Percentiles rank a stretch among this genome's conserved stretches.
These are phyloP conservation scores for Notodonta ziczac DNA, from an alignment of 2,888 invertebrate genomes.

Conservation along the genomic window DNA sequence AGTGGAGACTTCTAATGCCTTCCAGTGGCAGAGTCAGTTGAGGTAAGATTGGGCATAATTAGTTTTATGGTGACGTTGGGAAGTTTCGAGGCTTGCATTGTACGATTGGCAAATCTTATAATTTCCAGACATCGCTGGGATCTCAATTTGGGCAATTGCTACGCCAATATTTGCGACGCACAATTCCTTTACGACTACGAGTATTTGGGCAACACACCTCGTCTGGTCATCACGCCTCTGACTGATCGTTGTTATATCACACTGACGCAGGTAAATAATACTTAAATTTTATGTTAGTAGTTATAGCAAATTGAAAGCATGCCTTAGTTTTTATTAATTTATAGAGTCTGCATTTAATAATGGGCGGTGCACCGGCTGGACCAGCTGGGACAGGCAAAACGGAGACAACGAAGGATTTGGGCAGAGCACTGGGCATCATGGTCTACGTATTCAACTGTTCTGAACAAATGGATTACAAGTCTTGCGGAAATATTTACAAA, in stretches of 20 bases:
- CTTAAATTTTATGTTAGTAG: not conserved
- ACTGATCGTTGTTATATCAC: constrained; percentile 98
- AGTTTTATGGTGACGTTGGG: too few species aligned
- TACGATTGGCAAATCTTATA: not conserved
- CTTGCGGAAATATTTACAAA: constrained; percentile 97
- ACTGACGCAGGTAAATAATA: constrained; percentile 88
- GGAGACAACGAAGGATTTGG: constrained; percentile 98
- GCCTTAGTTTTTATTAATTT: constrained; percentile 1
- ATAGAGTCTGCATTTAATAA: constrained; percentile 93
- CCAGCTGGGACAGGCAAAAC: constrained; percentile 98
- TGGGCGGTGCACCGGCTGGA: constrained; percentile 99
- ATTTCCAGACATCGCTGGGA: constrained; percentile 91
- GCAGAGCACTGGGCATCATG: constrained; percentile 97
- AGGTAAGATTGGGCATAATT: constrained; percentile 63
- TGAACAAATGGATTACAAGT: constrained; percentile 98
- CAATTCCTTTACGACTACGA: constrained; percentile 96
- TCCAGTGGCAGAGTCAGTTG: constrained; percentile 96
- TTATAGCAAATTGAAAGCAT: not conserved
- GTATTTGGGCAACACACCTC: constrained; percentile 96
- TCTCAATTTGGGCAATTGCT: constrained; percentile 90
- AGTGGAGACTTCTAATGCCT: constrained; percentile 91
- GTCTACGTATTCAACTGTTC: constrained; percentile 99
- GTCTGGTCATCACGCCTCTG: constrained; percentile 96
- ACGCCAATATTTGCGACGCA: constrained; percentile 97
- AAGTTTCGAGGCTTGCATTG: not conserved